Conservation (phyloP, 1,140 invertebrate species). For the Centruroides sculpturatus region DNA sequence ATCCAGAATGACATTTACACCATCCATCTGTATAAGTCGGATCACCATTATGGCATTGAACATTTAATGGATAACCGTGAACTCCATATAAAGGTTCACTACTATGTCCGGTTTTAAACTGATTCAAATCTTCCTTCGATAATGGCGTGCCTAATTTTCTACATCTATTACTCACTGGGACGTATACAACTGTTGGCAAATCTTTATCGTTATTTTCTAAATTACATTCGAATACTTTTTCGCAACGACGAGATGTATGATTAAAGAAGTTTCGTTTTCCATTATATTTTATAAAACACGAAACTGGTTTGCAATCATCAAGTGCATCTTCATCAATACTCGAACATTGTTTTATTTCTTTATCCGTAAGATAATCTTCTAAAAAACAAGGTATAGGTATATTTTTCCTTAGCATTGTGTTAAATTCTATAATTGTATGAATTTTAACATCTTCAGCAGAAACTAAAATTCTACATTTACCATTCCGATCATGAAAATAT, state of each 20-base stretch:
- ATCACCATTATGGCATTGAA: slow-evolving; percentile 9
- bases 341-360: slow-evolving; percentile 20
- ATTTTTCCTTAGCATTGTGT: no score
- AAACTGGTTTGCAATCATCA: slow-evolving; percentile 35
- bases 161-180: background rate
- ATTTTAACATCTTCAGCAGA: no score
- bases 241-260: slow-evolving; percentile 27
- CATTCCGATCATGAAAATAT: no score
- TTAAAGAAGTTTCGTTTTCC: slow-evolving; percentile 32
- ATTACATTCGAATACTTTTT: slow-evolving; percentile 30
- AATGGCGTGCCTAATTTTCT: background rate
- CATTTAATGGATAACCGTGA: background rate
- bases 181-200: background rate
- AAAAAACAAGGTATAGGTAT: background rate
- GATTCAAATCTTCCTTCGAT: no score
- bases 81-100: no score
- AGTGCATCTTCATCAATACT: slow-evolving; percentile 34
- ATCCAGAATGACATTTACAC: slow-evolving; percentile 6
- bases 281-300: slow-evolving; percentile 38
- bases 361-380: background rate
- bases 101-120: no score
- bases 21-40: background rate
- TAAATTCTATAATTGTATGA: no score
- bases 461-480: no score
- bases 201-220: slow-evolving; percentile 15